Evolutionary conservation across 2,797 vertebrate species (phyloP), one percentile per base, ranked within the genome.

Genomic region (Otus scops): DNA sequence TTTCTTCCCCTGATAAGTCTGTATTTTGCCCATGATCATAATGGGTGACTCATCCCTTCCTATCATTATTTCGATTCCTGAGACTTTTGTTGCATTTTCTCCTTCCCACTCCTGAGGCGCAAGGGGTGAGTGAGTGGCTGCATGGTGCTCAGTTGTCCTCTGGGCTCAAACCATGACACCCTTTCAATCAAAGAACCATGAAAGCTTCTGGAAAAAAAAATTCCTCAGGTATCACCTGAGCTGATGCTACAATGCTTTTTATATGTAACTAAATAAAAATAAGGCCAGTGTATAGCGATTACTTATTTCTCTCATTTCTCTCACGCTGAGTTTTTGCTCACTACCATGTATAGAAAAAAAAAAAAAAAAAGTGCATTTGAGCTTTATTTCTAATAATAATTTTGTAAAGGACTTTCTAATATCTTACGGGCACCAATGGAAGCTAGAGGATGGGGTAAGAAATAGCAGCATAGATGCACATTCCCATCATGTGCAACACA

Each of bases 321-420:
- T 71, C 43, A 50, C 19, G 19, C 5, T 54, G 61, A 89, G 6
- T 14, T 78, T 77, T 77, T 88, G 8, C 27, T 57, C 18, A 34
- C 14, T 75, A 88, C 53, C 16, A 76, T 1, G 2, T 4, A 59
- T 2, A 10, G 16, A 2, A 2, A 2, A n/a, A 27, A 50, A 34
- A 50, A 34, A 54, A 60, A 51, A 41, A 47, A 36, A 41, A 3
- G 7, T 28, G 5, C 15, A 30, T 76, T 76, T 76, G 38, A 69
- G 3, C 11, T 67, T 54, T 51, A 32, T 89, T 74, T 92, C 7
- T 26, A 51, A 11, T 11, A 47, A 43, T 23, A 20, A 11, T 17
- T 85, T 90, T 21, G 8, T 41, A 30, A 60, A 71, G 14, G 7
- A 30, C 17, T 70, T 77, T 50, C 7, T 67, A 26, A 13, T 23